These are phyloP conservation scores for Prionailurus viverrinus DNA, from an alignment of 2,113 vertebrate genomes.

Conservation along the genomic window DNA sequence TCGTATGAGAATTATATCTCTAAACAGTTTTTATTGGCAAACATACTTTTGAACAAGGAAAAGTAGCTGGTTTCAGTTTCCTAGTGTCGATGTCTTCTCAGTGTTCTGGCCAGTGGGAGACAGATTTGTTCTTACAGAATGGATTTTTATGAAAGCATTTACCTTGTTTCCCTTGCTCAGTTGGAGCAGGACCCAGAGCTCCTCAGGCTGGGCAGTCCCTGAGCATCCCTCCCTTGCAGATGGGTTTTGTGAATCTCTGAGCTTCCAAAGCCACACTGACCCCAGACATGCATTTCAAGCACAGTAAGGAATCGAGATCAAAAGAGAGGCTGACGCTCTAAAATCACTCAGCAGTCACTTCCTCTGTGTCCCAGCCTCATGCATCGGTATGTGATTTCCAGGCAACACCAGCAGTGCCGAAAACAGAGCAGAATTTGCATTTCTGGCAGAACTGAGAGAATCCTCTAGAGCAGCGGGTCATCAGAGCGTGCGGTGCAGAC, in stretches of 20 bases:
- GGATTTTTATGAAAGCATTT: background rate
- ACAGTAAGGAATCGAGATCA: background rate
- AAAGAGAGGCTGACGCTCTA: background rate
- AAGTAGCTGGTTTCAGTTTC: background rate
- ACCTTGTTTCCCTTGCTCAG: background rate
- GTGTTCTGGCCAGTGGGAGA: background rate
- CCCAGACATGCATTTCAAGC: background rate
- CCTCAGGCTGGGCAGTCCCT: background rate
- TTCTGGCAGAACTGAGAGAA: background rate
- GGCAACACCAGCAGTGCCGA: no score
- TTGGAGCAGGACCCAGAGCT: background rate
- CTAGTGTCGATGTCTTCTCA: background rate
- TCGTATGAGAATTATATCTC: background rate
- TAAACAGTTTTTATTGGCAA: background rate
- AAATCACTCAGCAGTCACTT: no score
- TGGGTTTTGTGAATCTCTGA: background rate
- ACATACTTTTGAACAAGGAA: background rate
- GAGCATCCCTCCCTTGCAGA: fast-evolving
- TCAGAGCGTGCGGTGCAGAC: background rate
- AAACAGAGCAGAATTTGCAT: background rate
- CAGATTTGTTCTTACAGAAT: background rate
- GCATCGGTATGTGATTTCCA: fast-evolving
- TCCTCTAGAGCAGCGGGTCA: background rate
- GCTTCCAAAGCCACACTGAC: background rate
- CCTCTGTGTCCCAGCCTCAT: no score